Base-by-base conservation (phyloP, 2,797 vertebrate genomes). In the Cirrhinus mrigala region DNA sequence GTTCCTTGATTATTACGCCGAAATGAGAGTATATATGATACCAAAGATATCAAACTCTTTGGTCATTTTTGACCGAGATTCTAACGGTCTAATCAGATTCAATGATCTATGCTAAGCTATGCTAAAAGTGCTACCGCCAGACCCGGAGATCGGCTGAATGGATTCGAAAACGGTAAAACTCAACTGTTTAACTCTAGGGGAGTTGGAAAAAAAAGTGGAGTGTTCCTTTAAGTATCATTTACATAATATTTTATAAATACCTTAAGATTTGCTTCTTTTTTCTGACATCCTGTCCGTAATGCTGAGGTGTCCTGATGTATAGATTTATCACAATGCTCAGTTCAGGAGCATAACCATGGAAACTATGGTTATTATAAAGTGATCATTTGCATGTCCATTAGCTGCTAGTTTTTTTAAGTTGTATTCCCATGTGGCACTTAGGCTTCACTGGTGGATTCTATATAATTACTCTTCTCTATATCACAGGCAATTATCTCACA, bases 401-500 rank as follows among this genome's bases (percentile, higher is more conserved):
- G 24, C n/a, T 78, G 44, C 22, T 22, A 27, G 64, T 56, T 69
- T 68, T 69, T 69, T 68, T 69, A 46, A 10, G n/a, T 40, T 76
- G n/a, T 15, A 74, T 70, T 60, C 75, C 52, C 83, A 60, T 48
- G 58, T 64, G 81, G 66, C 81, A 52, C 50, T 2, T 10, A 66
- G 22, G 64, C 33, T 46, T 69, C 37, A 46, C 11, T 58, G 33
- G 18, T 48, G 24, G 3, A 37, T 60, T 78, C 62, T 84, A 56
- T 83, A 78, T 78, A 77, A 84, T 84, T 78, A 84, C 74, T 16
- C 29, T 52, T 83, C 54, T 48, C 81, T 58, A 82, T 74, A 62
- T 71, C 40, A 48, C 40, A 82, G 18, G 5, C 33, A 83, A 56
- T 77, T 68, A 83, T 77, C 60, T 77, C 73, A 56, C 60, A 74